Percentiles rank a stretch among this genome's conserved stretches.
phyloP scores from a whole-genome alignment of 2,113 vertebrate species.

The Austrofundulus limnaeus region DNA sequence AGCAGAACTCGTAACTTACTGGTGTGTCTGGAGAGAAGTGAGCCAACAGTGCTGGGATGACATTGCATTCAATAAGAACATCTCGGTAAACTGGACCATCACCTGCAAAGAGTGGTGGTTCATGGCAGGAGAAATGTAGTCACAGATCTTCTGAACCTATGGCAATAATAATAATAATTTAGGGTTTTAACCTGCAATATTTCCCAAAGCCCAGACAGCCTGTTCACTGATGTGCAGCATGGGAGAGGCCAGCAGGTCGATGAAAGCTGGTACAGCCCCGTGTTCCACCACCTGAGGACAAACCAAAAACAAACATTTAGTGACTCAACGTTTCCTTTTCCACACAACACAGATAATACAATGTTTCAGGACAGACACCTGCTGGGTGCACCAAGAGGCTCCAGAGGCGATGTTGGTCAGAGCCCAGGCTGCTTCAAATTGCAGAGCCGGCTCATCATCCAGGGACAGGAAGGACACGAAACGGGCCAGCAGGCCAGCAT shows the following conservation, averaged over 20 bases:
- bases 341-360: not conserved
- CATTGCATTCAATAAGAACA: constrained; percentile 79
- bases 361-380: constrained; percentile 66
- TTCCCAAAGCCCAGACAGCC: constrained; percentile 91
- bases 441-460: constrained; percentile 75
- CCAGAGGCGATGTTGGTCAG: constrained; percentile 93
- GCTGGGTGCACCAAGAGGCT: constrained; percentile 85
- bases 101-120: constrained; percentile 71
- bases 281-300: constrained; percentile 82
- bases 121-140: not conserved
- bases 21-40: constrained; percentile 82
- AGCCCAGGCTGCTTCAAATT: constrained; percentile 94
- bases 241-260: constrained; percentile 84
- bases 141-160: not conserved
- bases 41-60: constrained; percentile 82
- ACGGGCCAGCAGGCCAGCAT: constrained; percentile 82
- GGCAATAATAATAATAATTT: too few species aligned
- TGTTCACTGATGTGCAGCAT: constrained; percentile 88
- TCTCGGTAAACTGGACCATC: constrained; percentile 88
- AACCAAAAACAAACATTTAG: not conserved
- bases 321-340: too few species aligned
- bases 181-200: constrained; percentile 90
- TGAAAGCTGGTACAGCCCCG: constrained; percentile 85
- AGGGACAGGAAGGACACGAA: constrained; percentile 85
- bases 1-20: constrained; percentile 72